Conservation (phyloP, 2,797 vertebrate species). For the Nannoperca australis region DNA sequence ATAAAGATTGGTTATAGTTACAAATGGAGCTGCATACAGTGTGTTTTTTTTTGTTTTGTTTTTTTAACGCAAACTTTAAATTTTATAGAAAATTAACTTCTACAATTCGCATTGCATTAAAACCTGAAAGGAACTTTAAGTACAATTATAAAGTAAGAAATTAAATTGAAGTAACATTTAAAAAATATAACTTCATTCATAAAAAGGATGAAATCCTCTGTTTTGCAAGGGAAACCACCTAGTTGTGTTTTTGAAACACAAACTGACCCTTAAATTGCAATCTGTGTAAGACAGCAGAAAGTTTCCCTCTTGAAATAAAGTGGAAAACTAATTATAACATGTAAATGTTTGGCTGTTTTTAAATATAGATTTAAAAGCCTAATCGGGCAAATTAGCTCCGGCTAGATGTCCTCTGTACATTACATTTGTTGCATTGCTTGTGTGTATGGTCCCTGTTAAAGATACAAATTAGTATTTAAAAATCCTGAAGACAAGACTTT, state of each 20-base stretch:
- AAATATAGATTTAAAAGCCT: background rate
- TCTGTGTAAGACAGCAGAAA: background rate
- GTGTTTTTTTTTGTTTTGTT: background rate
- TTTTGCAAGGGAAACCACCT: background rate
- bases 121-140: background rate
- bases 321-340: background rate
- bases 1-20: too few relatives aligned
- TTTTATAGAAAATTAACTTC: background rate
- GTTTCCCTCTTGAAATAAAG: background rate
- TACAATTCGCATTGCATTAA: background rate
- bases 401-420: background rate
- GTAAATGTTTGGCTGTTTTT: background rate
- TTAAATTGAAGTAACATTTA: background rate
- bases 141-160: background rate
- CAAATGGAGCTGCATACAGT: background rate
- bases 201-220: background rate
- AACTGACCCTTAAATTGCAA: background rate
- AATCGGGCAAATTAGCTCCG: background rate
- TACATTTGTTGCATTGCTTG: constrained; percentile 4
- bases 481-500: background rate
- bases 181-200: background rate
- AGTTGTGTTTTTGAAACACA: background rate
- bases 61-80: background rate
- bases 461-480: background rate
- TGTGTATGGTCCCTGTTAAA: background rate